Conservation (phyloP, 2,888 invertebrate species). For the Drosophila suboccidentalis region DNA sequence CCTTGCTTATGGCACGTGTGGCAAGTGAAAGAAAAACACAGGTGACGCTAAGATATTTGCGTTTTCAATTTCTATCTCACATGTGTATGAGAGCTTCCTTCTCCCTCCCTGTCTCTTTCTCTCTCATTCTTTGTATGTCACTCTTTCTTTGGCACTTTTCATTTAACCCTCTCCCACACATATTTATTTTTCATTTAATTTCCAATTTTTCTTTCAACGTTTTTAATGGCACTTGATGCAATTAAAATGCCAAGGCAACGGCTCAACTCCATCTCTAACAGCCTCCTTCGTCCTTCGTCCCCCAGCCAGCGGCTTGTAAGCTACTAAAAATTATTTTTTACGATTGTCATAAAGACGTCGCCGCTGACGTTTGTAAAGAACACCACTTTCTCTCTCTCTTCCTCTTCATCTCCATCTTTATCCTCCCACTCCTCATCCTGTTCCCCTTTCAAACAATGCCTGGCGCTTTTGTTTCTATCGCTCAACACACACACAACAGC, state of each 20-base stretch:
- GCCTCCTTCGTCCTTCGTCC: neutral
- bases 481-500: conserved; percentile 28
- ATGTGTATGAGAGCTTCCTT: conserved; percentile 23
- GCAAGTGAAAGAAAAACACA: conserved; percentile 47
- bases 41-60: conserved; percentile 67
- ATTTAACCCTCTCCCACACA: conserved; percentile 18
- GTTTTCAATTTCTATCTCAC: conserved; percentile 51
- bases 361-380: conserved; percentile 40
- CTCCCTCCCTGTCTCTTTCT: neutral
- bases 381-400: neutral
- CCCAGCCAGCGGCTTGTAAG: conserved; percentile 61
- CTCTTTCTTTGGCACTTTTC: neutral
- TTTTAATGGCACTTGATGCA: conserved; percentile 76
- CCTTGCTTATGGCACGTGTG: conserved; percentile 35
- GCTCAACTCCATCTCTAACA: conserved; percentile 25
- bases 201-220: conserved; percentile 68
- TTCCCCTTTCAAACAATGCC: conserved; percentile 56
- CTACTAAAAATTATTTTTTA: conserved; percentile 80
- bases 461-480: conserved; percentile 51
- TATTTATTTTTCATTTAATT: conserved; percentile 76
- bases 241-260: conserved; percentile 75
- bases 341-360: conserved; percentile 80
- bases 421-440: conserved; percentile 5
- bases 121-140: neutral
- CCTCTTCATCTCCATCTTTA: neutral